These are phyloP conservation scores for Caenorhabditis angaria DNA, from an alignment of 2,888 invertebrate genomes.

Conservation along the genomic window DNA sequence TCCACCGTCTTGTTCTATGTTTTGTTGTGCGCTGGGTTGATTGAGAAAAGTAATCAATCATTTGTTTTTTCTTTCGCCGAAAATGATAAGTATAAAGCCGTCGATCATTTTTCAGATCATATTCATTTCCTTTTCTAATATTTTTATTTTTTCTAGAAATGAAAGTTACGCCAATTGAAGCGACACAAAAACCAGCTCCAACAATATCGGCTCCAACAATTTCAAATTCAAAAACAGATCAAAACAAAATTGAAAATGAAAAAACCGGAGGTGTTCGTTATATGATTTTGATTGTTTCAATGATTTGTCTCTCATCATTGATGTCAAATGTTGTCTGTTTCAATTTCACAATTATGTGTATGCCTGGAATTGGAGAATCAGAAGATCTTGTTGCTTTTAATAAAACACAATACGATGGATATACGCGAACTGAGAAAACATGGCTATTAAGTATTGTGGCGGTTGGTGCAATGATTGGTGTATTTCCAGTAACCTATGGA, in stretches of 20 bases:
- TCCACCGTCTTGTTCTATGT: too few relatives aligned
- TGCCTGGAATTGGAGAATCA: conserved; percentile 51
- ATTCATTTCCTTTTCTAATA: not conserved
- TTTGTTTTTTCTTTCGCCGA: not conserved
- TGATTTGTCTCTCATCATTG: conserved; percentile 66
- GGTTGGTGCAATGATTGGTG: conserved; percentile 67
- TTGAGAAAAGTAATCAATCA: not conserved
- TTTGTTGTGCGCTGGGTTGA: too few relatives aligned
- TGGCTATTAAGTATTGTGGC: conserved; percentile 67
- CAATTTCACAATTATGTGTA: conserved; percentile 68
- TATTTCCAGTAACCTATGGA: conserved; percentile 61
- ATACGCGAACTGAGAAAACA: conserved; percentile 58
- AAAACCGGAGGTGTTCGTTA: conserved; percentile 41
- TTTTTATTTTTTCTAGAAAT: not conserved
- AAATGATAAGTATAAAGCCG: not conserved
- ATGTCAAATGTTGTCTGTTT: conserved; percentile 70
- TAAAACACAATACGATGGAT: conserved; percentile 56
- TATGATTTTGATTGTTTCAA: conserved; percentile 59
- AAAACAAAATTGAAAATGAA: not conserved
- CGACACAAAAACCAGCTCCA: not conserved
- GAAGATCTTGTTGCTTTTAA: conserved; percentile 23
- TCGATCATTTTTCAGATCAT: not conserved
- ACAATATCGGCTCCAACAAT: not conserved
- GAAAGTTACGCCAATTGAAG: not conserved
- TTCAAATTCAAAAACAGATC: not conserved